These are phyloP conservation scores for Cephalopachus bancanus DNA, from an alignment of 2,797 vertebrate genomes.

Conservation along the genomic window DNA sequence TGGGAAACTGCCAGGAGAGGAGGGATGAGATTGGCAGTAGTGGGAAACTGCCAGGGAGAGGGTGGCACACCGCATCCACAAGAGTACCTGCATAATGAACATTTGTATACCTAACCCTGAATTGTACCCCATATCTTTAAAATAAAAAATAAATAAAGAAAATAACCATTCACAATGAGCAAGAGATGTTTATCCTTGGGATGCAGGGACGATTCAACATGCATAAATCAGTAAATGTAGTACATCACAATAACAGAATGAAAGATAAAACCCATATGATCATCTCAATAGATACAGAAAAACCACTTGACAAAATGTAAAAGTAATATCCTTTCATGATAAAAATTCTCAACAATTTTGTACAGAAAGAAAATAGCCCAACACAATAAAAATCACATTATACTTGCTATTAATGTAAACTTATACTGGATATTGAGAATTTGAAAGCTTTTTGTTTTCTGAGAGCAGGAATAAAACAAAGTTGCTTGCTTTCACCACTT, in stretches of 20 bases:
- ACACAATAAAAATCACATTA: neutral
- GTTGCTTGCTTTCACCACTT: neutral
- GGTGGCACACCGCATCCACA: no score
- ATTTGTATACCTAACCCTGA: no score
- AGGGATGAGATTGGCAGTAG: no score
- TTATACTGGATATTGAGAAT: neutral
- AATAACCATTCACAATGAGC: neutral
- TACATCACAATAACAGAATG: neutral
- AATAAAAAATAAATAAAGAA: no score
- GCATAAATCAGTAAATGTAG: neutral
- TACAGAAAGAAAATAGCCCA: neutral
- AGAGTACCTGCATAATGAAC: no score
- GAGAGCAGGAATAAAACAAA: neutral
- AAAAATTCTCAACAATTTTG: neutral
- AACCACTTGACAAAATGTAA: neutral
- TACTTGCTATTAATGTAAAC: neutral
- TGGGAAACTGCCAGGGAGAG: no score
- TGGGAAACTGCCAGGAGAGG: no score
- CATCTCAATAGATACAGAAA: neutral
- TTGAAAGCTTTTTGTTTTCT: neutral
- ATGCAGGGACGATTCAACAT: neutral
- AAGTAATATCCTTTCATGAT: neutral
- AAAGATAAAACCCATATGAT: neutral
- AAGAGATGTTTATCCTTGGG: neutral
- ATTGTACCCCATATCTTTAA: no score